Percentiles rank a stretch among this genome's conserved stretches.
Conservation (phyloP, 2,113 vertebrate genomes). For the Coptodon rendalli region DNA sequence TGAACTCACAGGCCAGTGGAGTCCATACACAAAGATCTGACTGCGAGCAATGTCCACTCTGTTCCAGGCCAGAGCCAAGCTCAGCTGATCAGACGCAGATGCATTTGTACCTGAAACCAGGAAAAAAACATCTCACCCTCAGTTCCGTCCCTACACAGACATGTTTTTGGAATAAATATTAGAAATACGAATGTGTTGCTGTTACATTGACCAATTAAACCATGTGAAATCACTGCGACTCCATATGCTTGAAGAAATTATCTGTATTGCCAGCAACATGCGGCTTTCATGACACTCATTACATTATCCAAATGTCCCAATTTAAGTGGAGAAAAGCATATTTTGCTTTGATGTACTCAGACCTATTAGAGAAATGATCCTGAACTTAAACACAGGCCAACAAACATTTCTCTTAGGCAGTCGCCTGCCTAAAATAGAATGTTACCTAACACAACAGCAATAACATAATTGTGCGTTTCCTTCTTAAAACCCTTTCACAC, state of each 20-base stretch:
- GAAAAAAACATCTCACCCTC: not conserved
- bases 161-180: not conserved
- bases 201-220: not conserved
- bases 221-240: not conserved
- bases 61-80: slow-evolving; percentile 95
- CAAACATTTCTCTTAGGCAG: not conserved
- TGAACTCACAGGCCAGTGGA: slow-evolving; percentile 84
- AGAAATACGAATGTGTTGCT: not conserved
- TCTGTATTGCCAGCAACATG: not conserved
- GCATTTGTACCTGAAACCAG: slow-evolving; percentile 84
- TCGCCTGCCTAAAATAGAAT: not conserved
- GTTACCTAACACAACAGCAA: not conserved
- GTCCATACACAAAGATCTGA: slow-evolving; percentile 95
- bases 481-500: not conserved
- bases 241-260: not conserved
- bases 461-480: not conserved
- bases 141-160: not conserved
- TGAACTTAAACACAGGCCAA: not conserved
- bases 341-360: not conserved
- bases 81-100: slow-evolving; percentile 90
- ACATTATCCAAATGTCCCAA: not conserved
- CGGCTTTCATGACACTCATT: not conserved
- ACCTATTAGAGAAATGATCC: not conserved
- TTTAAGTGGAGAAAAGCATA: not conserved
- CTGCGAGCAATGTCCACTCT: slow-evolving; percentile 95